Evolutionary conservation across 1,140 invertebrate species (phyloP).

Genomic region (Heliconius himera): DNA sequence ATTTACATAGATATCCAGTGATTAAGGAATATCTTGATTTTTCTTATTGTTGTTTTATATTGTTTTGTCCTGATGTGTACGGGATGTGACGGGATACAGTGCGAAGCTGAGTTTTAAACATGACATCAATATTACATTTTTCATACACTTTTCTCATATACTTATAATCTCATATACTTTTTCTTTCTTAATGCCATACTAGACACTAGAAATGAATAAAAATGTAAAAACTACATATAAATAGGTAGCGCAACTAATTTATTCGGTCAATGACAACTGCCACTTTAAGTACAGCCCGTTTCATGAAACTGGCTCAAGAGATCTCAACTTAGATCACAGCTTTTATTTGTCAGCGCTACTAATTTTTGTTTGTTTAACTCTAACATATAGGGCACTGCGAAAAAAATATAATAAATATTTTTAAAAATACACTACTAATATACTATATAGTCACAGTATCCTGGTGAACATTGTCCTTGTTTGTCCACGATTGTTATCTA

Average conservation of each 20-base stretch:
- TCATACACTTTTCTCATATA: neutral
- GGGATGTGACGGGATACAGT: too few relatives aligned
- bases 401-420: neutral
- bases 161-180: neutral
- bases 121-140: neutral
- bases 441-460: too few relatives aligned
- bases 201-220: neutral
- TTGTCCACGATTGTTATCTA: too few relatives aligned
- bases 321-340: conserved; percentile 1
- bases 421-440: too few relatives aligned
- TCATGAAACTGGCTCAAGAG: neutral
- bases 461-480: too few relatives aligned
- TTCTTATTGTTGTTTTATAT: too few relatives aligned
- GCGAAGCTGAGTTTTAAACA: too few relatives aligned
- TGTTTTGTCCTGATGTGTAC: too few relatives aligned
- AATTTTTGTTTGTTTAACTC: neutral
- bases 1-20: too few relatives aligned
- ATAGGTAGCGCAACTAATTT: neutral
- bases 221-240: neutral
- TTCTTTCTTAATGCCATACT: neutral
- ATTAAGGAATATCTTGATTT: too few relatives aligned
- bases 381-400: neutral
- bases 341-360: neutral
- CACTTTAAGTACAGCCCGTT: neutral
- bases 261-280: conserved; percentile 9